Base-by-base conservation (phyloP, 1,140 invertebrate genomes). In the Drosophila sp. region DNA sequence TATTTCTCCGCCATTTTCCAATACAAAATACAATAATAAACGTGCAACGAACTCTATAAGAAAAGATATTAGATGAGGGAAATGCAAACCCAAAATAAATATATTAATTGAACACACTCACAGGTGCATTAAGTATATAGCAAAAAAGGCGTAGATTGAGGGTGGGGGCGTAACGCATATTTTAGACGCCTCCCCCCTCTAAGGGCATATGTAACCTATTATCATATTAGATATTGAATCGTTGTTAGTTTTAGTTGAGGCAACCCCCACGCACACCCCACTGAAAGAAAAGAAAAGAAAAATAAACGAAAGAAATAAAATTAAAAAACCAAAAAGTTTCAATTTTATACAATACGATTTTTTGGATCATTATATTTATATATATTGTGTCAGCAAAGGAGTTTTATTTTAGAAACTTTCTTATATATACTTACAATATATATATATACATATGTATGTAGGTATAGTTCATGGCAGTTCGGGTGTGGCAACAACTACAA, bases 1-100 rank as follows among this genome's bases (percentile, higher is more conserved):
- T n/a, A n/a, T n/a, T n/a, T n/a, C n/a, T n/a, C n/a, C n/a, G n/a
- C n/a, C n/a, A 21, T 21, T 8, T 21, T 48, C 8, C 25, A 51
- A 21, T 9, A 59, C 29, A 4, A 7, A 54, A n/a, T 13, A 40
- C 43, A 89, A 89, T 84, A 89, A 89, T 89, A 89, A 89, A 82
- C 76, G 83, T 89, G 83, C 83, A 89, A 89, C 83, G 83, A 89
- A 89, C 66, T 87, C 79, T 69, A 62, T 78, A 76, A 83, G 61
- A 73, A 46, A 59, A 32, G 11, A 32, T 5, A n/a, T 16, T 32
- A 62, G 38, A 56, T 27, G 69, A 59, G 14, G 13, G 7, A 25
- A 18, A 16, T 14, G 36, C 8, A 54, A 53, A 27, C 2, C 9
- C 43, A 13, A 32, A 43, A 41, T 7, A n/a, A 21, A 21, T 21